Conservation (phyloP, 2,888 invertebrate genomes). For the Caenorhabditis sp. region DNA sequence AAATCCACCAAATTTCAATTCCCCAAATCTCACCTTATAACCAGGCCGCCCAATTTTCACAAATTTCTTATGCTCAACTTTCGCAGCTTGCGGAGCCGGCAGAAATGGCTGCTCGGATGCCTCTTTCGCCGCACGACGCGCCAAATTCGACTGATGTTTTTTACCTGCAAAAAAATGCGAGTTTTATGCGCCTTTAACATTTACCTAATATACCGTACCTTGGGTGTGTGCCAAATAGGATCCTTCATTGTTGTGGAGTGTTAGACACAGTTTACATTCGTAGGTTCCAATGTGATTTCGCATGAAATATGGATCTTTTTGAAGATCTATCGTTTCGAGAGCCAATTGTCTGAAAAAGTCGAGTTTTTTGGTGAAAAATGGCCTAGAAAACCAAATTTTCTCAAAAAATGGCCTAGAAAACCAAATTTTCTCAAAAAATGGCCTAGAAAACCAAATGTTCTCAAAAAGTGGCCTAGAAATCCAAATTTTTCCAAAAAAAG, state of each 20-base stretch:
- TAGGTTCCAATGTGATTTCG: conserved; percentile 98
- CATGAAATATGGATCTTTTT: conserved; percentile 99
- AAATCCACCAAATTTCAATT: background rate
- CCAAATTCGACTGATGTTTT: conserved; percentile 98
- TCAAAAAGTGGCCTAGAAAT: too few relatives aligned
- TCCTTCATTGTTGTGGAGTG: conserved; percentile 90
- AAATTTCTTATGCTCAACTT: conserved; percentile 97
- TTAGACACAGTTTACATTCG: conserved; percentile 97
- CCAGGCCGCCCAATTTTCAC: conserved; percentile 99
- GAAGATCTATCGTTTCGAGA: conserved; percentile 95
- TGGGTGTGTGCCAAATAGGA: conserved; percentile 98
- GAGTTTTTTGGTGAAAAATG: background rate
- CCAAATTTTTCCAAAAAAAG: too few relatives aligned
- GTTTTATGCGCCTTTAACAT: background rate
- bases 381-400: background rate
- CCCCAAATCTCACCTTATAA: conserved; percentile 76
- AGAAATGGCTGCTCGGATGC: conserved; percentile 85
- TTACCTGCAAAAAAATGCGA: conserved; percentile 75
- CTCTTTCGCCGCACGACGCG: conserved; percentile 92
- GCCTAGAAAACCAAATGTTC: too few relatives aligned
- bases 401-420: too few relatives aligned
- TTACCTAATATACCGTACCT: conserved; percentile 75
- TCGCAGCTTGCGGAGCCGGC: conserved; percentile 74
- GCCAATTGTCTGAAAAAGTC: conserved; percentile 88
- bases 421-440: too few relatives aligned